Evolutionary conservation across 2,888 invertebrate species (phyloP).

Genomic region (Acholoe squamosa): DNA sequence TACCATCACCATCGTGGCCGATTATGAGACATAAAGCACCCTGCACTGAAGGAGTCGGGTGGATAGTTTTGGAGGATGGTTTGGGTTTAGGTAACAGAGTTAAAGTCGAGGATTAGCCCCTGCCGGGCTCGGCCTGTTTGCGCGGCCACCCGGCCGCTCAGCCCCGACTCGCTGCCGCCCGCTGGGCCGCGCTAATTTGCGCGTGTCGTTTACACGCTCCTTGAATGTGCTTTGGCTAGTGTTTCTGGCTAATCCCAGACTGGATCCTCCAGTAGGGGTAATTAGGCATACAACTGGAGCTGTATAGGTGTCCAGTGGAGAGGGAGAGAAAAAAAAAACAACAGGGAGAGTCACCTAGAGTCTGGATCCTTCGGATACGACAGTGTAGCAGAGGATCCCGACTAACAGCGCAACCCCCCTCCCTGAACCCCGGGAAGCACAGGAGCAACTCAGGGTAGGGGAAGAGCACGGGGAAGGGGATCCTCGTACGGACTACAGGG

Average conservation of each 20-base stretch:
- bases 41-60: not conserved
- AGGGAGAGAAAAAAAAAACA: too few relatives aligned
- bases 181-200: conserved; percentile 6
- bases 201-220: conserved; percentile 40
- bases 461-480: too few relatives aligned
- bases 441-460: too few relatives aligned
- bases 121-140: not conserved
- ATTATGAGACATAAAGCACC: not conserved
- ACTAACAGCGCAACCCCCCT: too few relatives aligned
- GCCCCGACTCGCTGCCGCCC: not conserved
- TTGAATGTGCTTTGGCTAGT: not conserved
- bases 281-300: not conserved
- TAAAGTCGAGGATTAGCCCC: not conserved
- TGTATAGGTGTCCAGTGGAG: too few relatives aligned
- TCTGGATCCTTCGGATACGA: too few relatives aligned
- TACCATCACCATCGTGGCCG: not conserved
- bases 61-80: not conserved
- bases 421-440: too few relatives aligned
- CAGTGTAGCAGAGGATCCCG: too few relatives aligned
- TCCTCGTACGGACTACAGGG: too few relatives aligned
- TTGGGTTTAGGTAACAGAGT: not conserved
- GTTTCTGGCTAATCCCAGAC: not conserved
- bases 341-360: too few relatives aligned
- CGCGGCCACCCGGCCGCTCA: conserved; percentile 9
- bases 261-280: not conserved